Evolutionary conservation across 2,797 vertebrate species (phyloP).

Genomic region (Pseudotriccus pelzelni): DNA sequence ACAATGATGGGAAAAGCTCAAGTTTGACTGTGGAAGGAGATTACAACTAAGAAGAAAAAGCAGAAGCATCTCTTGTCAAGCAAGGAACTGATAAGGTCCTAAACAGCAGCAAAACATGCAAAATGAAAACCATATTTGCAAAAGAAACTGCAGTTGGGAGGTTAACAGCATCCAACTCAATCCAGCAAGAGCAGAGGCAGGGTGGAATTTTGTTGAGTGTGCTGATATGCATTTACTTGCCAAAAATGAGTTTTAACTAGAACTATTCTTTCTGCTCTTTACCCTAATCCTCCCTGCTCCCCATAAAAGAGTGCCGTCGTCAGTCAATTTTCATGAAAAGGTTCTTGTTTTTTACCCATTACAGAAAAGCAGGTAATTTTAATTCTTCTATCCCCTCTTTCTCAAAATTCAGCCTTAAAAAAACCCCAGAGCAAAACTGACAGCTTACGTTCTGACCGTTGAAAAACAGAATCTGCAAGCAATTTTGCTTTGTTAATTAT

Average conservation of each 20-base stretch:
- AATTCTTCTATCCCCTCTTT: not conserved
- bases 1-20: not conserved
- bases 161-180: not conserved
- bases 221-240: not conserved
- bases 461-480: conserved; percentile 45
- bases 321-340: conserved; percentile 35
- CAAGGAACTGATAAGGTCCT: conserved; percentile 4
- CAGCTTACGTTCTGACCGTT: not conserved
- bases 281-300: conserved; percentile 6
- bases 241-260: conserved; percentile 21
- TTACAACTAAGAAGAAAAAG: not conserved
- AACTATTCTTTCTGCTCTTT: conserved; percentile 51
- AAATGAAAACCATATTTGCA: conserved; percentile 53
- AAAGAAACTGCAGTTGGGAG: not conserved
- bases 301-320: not conserved
- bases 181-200: not conserved
- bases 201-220: not conserved
- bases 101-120: not conserved
- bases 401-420: conserved; percentile 8
- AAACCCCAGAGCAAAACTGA: conserved; percentile 8
- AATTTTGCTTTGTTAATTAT: conserved; percentile 25
- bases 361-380: conserved; percentile 23
- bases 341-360: not conserved
- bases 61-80: conserved; percentile 25
- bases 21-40: not conserved